Base-by-base conservation (phyloP, 2,888 invertebrate species). In the Blera fallax region DNA sequence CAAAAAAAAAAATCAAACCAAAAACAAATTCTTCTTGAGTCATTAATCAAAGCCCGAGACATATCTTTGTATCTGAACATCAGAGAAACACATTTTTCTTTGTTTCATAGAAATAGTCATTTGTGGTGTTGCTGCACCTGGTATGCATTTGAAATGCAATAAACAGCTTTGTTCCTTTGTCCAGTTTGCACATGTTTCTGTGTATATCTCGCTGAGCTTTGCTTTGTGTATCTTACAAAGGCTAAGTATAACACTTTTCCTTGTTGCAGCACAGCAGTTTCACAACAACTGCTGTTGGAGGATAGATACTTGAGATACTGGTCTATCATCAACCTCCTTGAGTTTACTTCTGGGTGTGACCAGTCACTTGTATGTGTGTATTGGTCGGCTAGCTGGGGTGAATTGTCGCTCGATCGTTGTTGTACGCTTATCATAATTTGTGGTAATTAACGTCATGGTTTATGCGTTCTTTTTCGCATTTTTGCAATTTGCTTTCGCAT, bases 351-450 rank as follows among this genome's bases (percentile, higher is more conserved):
- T 74, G 77, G 80, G 74, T 80, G 84, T 84, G 80, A 58, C 74
- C 84, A 79, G 60, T 56, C 73, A 56, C 32, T n/a, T n/a, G n/a
- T n/a, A n/a, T 70, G 24, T 50, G 48, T 58, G 58, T 34, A 58
- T 37, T 21, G 24, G 34, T n/a, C 16, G n/a, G 48, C 37, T 43
- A 32, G 14, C 24, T 60, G 45, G 54, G 62, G 45, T 64, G 52
- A 45, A 32, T 54, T 70, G 77, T 72, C 82, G 77, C 65, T 70
- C 43, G 54, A 72, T 78, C 60, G 77, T 70, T 48, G 58, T 24
- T n/a, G 4, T 72, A n/a, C 18, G 73, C 83, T 84, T 80, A 80
- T 84, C 84, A 84, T 80, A 80, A 84, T 84, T 84, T 84, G 80
- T 80, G 58, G 58, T 80, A 70, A 84, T 84, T 80, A 84, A 58